A percentile compares a stretch with the other conserved stretches of the same genome.
Conservation (phyloP, 1,140 invertebrate species). For the Bilobella aurantiaca region DNA sequence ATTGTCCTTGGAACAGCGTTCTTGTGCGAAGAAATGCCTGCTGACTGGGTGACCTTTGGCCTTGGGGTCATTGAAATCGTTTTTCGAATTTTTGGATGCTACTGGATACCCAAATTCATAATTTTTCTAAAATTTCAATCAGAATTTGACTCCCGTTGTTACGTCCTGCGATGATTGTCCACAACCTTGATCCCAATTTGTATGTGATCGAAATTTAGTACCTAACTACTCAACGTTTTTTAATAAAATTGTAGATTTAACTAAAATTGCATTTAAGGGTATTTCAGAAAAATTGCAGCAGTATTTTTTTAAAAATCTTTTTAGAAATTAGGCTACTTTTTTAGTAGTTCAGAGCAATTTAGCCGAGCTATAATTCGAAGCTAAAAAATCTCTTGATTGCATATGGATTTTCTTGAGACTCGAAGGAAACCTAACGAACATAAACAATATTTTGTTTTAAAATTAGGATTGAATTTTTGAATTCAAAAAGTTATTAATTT, state of each 20-base stretch:
- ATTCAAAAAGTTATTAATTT: no score
- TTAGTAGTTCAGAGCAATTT: no score
- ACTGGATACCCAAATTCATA: background rate
- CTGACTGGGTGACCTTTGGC: background rate
- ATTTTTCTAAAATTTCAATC: background rate
- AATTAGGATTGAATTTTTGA: no score
- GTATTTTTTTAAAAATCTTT: background rate
- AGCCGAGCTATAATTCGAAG: no score
- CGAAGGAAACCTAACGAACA: no score
- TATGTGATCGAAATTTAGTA: background rate
- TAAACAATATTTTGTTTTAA: no score
- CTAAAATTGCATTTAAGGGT: background rate
- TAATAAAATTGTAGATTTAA: background rate
- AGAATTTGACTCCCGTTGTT: conserved; percentile 5
- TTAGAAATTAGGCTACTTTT: no score
- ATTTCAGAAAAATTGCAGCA: background rate
- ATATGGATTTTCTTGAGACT: no score
- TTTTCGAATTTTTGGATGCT: conserved; percentile 1
- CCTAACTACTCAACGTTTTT: background rate
- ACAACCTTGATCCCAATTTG: background rate
- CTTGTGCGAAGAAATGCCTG: background rate
- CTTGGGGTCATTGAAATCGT: background rate
- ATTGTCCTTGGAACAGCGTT: background rate
- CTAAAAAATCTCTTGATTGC: no score
- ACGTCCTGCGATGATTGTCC: background rate